A percentile compares a stretch with the other conserved stretches of the same genome.
These are phyloP conservation scores for Eubasilissa splendida DNA, from an alignment of 2,888 invertebrate species.

Conservation along the genomic window DNA sequence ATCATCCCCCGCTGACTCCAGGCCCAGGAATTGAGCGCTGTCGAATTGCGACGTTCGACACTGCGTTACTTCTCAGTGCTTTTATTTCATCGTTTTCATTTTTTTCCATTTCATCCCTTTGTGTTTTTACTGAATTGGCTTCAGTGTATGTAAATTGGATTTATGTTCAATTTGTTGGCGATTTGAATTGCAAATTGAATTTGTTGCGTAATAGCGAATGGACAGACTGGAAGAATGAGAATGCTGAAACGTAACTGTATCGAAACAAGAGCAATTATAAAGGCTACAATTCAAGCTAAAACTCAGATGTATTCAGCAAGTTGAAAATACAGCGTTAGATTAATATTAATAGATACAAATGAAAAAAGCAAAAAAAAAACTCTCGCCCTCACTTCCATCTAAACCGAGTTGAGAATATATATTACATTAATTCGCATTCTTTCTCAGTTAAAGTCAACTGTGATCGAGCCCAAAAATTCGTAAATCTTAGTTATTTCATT, in stretches of 20 bases:
- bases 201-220: slow-evolving; percentile 53
- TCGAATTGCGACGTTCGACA: slow-evolving; percentile 27
- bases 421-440: too few species aligned
- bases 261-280: slow-evolving; percentile 21
- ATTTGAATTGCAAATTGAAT: slow-evolving; percentile 58
- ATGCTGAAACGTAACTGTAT: slow-evolving; percentile 5
- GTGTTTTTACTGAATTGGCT: slow-evolving; percentile 56
- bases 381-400: too few species aligned
- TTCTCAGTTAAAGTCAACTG: too few species aligned
- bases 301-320: too few species aligned
- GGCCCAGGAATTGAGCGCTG: not conserved
- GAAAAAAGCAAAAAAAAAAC: too few species aligned
- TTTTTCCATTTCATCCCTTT: slow-evolving; percentile 54
- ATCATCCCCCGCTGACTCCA: not conserved
- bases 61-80: slow-evolving; percentile 41
- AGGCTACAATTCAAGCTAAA: not conserved
- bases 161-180: slow-evolving; percentile 57
- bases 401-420: too few species aligned
- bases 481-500: too few species aligned
- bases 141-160: slow-evolving; percentile 57
- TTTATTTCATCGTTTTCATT: slow-evolving; percentile 45
- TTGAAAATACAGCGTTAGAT: too few species aligned
- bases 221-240: slow-evolving; percentile 47
- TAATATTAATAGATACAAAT: too few species aligned
- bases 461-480: too few species aligned